These are phyloP conservation scores for Bilobella aurantiaca DNA, from an alignment of 1,140 invertebrate genomes.

Conservation along the genomic window DNA sequence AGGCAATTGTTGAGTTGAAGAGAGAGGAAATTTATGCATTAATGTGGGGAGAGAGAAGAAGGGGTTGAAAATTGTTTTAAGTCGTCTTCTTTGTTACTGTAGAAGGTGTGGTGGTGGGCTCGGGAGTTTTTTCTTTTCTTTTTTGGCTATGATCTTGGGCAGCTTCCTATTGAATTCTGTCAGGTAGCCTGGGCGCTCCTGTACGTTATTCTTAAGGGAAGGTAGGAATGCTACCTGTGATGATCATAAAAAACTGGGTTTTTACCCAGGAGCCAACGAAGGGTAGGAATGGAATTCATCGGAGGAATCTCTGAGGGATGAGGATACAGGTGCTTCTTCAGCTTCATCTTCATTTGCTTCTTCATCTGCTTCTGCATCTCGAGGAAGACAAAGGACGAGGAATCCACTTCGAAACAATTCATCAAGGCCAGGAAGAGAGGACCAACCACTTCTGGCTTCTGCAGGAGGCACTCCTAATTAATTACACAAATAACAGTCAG, in stretches of 20 bases:
- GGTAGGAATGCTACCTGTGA: slow-evolving; percentile 5
- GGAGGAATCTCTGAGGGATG: too few relatives aligned
- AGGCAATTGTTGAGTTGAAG: too few relatives aligned
- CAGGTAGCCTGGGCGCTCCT: not conserved
- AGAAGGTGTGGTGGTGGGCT: too few relatives aligned
- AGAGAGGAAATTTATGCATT: too few relatives aligned
- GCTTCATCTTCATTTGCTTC: too few relatives aligned
- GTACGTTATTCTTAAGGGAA: not conserved
- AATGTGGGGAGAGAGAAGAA: too few relatives aligned
- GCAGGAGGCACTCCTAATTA: not conserved
- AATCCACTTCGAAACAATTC: slow-evolving; percentile 1
- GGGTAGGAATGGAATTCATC: too few relatives aligned
- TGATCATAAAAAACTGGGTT: not conserved
- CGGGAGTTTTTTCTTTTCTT: not conserved
- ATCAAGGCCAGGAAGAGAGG: slow-evolving; percentile 1
- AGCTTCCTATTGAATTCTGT: slow-evolving; percentile 1
- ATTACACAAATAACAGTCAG: not conserved
- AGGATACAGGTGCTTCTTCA: not conserved
- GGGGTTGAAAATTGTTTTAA: too few relatives aligned
- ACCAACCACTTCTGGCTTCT: not conserved
- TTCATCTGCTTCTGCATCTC: too few relatives aligned
- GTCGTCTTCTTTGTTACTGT: too few relatives aligned
- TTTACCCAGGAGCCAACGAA: not conserved
- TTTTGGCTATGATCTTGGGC: not conserved
- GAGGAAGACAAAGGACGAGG: too few relatives aligned